A percentile compares a stretch with the other conserved stretches of the same genome.
phyloP scores from a whole-genome alignment of 2,888 invertebrate species.

The Gandaritis pyraliata region DNA sequence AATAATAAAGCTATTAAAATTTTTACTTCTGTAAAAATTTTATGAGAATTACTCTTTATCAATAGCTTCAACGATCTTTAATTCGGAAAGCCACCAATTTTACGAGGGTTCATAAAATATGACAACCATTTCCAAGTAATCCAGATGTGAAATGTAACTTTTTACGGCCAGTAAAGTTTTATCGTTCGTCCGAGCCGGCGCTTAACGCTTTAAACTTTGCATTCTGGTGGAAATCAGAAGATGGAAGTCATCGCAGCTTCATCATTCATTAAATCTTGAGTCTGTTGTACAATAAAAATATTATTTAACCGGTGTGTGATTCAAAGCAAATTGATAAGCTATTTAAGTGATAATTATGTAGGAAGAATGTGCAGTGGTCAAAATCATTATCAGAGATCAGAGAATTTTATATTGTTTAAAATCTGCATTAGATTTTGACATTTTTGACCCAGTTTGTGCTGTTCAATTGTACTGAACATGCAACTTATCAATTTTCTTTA shows the following conservation, averaged over 20 bases:
- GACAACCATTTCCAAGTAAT: conserved; percentile 33
- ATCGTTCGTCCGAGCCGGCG: conserved; percentile 28
- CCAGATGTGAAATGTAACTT: conserved; percentile 34
- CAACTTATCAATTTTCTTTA: no score
- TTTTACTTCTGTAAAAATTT: not conserved
- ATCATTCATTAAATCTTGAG: conserved; percentile 1
- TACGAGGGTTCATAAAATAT: conserved; percentile 34
- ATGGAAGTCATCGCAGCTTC: not conserved
- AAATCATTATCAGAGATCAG: no score
- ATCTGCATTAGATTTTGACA: no score
- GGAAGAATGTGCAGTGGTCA: no score
- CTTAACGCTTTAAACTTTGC: conserved; percentile 33
- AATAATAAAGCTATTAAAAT: not conserved
- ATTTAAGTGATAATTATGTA: no score
- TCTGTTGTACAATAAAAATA: not conserved
- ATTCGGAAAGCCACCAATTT: conserved; percentile 29
- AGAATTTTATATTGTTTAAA: no score
- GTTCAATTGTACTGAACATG: no score
- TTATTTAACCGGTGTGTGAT: not conserved
- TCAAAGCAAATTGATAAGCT: no score
- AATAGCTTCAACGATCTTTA: conserved; percentile 16
- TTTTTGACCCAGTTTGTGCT: no score
- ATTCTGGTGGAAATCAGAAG: conserved; percentile 31
- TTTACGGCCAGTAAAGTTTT: conserved; percentile 31
- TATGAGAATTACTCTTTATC: conserved; percentile 4